phyloP scores from a whole-genome alignment of 2,888 invertebrate species.

The Drosophila conformis region DNA sequence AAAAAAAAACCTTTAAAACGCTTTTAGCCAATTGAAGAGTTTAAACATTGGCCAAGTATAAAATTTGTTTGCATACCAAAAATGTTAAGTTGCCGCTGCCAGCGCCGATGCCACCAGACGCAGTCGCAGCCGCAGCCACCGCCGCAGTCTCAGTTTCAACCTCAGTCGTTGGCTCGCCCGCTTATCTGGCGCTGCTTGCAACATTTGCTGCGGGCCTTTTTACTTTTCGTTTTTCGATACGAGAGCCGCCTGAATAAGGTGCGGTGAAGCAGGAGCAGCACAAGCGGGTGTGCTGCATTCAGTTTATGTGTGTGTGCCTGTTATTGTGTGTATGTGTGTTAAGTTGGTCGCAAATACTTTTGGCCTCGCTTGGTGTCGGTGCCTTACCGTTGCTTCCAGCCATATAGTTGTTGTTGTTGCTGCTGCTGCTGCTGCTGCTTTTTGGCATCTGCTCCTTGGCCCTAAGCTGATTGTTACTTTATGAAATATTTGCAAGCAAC shows the following conservation, averaged over 20 bases:
- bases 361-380: constrained; percentile 79
- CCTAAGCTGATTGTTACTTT: constrained; percentile 80
- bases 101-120: constrained; percentile 45
- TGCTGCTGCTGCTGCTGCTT: constrained; percentile 44
- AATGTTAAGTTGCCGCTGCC: constrained; percentile 67
- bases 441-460: constrained; percentile 78
- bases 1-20: constrained; percentile 48
- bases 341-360: constrained; percentile 77
- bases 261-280: constrained; percentile 21
- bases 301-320: constrained; percentile 21
- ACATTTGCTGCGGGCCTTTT: constrained; percentile 77
- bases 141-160: constrained; percentile 39
- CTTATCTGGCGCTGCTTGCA: constrained; percentile 80
- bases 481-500: constrained; percentile 82
- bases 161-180: constrained; percentile 66
- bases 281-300: constrained; percentile 51
- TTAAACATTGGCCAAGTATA: constrained; percentile 81
- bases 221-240: constrained; percentile 78
- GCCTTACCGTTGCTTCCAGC: constrained; percentile 74
- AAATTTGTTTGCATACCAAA: constrained; percentile 77
- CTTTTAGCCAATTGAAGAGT: constrained; percentile 81
- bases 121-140: constrained; percentile 26
- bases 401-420: constrained; percentile 27
- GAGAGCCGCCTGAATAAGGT: constrained; percentile 62
- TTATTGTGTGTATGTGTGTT: constrained; percentile 54